Base-by-base conservation (phyloP, 2,797 vertebrate genomes). In the Schizopygopsis malacanthus region DNA sequence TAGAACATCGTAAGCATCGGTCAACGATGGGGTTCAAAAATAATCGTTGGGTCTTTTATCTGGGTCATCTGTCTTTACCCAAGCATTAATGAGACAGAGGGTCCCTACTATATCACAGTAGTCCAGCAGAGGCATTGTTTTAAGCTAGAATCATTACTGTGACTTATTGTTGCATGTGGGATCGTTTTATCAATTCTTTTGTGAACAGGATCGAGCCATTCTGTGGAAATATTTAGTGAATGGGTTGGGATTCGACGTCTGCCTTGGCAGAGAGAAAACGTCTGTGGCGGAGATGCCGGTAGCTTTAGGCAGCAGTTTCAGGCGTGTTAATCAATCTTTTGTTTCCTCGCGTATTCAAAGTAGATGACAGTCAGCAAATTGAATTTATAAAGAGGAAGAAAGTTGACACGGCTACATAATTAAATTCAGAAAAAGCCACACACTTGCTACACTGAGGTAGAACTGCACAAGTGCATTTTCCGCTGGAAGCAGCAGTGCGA, bases 71-170 rank as follows among this genome's bases (percentile, higher is more conserved):
- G 93, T 95, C 94, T 95, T 94, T 94, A 92, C 78, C 89, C 83
- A 56, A 56, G 91, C 93, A 90, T 93, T 96, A 95, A 96, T 95
- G 95, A 95, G 92, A 93, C 90, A 90, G 90, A 92, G 92, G 92
- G 90, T 90, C 90, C 91, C 87, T 90, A 92, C 94, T 96, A 94
- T 89, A 95, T 96, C 95, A 95, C 90, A 86, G 92, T 73, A 90
- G 91, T 92, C 92, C 88, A 92, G 92, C 93, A 91, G 89, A 93
- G 92, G 90, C 95, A 94, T 94, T 95, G 93, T 95, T 95, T 95
- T 94, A 95, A 94, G 94, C 87, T 89, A 87, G 90, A 92, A 94
- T 95, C 94, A 95, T 96, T 96, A 95, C 88, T 82, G 92, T 95
- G 94, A 96, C 93, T 94, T 95, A 95, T 95, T 91, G 92, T 91